These are phyloP conservation scores for Agriopis marginaria DNA, from an alignment of 2,888 invertebrate species.

Conservation along the genomic window DNA sequence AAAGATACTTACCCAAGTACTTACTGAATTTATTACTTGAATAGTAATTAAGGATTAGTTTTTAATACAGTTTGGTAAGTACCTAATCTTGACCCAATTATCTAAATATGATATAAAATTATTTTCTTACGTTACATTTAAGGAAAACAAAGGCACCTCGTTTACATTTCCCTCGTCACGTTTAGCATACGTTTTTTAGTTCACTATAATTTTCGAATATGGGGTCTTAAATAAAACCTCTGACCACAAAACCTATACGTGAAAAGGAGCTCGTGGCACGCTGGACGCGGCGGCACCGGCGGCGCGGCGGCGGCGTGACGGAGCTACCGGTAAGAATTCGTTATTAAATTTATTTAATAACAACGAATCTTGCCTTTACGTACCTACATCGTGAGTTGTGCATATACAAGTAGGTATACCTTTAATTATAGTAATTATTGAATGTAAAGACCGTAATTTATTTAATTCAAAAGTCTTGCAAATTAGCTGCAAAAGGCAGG, in stretches of 20 bases:
- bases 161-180: neutral
- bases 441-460: conserved; percentile 13
- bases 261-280: neutral
- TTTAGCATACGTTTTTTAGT: neutral
- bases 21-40: neutral
- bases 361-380: neutral
- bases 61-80: too few species aligned
- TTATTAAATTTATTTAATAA: neutral
- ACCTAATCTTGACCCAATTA: too few species aligned
- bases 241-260: too few species aligned
- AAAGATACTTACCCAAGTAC: neutral
- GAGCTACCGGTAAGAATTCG: neutral
- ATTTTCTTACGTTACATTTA: too few species aligned
- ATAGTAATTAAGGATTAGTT: too few species aligned
- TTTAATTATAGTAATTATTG: conserved; percentile 13
- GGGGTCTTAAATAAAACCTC: too few species aligned
- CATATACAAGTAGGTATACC: conserved; percentile 2
- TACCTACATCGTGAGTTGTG: neutral
- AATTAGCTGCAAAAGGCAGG: conserved; percentile 16
- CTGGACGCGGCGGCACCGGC: neutral
- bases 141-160: too few species aligned
- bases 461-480: conserved; percentile 18
- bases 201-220: neutral
- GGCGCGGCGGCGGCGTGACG: neutral
- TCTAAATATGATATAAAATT: too few species aligned